Base-by-base conservation (phyloP, 2,797 vertebrate genomes). In the Gymnocypris eckloni region DNA sequence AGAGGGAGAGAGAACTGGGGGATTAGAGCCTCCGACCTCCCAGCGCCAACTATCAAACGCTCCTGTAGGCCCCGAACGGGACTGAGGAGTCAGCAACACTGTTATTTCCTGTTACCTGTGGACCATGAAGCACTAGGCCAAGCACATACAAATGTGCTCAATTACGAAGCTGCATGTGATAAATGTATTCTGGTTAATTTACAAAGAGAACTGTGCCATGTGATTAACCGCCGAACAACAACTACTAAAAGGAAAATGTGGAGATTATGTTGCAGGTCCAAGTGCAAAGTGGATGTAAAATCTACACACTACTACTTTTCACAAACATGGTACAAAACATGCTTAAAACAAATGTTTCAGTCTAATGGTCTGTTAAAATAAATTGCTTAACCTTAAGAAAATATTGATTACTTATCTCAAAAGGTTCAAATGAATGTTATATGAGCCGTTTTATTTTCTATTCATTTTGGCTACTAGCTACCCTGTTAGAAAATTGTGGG, bases 1-100 rank as follows among this genome's bases (percentile, higher is more conserved):
- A 93, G 91, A 91, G 88, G 90, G 86, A 82, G 92, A 77, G 87
- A 59, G 81, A 73, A 86, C 92, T 92, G 91, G 86, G 91, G 94
- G 92, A 90, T 94, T 88, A 90, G 78, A 90, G 86, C 71, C 61
- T 87, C 81, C 83, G 76, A 86, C 81, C 87, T 86, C 84, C 86
- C 78, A 87, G 83, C 20, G 50, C 79, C 69, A 86, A 69, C 86
- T 79, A 86, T 90, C 86, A 87, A 84, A 82, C 33, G 73, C 81
- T 79, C 50, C 64, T 87, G 84, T 39, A 82, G 79, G 75, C 73
- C 85, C 80, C 39, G 50, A 61, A 81, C 66, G 41, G 87, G 79
- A 85, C 80, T 52, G 39, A 82, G 72, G 66, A 82, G 72, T 83
- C 83, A 82, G 78, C 81, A 81, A 79, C 78, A 70, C 70, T 73